These are phyloP conservation scores for Rotaria macrura DNA, from an alignment of 2,888 invertebrate species.

Conservation along the genomic window DNA sequence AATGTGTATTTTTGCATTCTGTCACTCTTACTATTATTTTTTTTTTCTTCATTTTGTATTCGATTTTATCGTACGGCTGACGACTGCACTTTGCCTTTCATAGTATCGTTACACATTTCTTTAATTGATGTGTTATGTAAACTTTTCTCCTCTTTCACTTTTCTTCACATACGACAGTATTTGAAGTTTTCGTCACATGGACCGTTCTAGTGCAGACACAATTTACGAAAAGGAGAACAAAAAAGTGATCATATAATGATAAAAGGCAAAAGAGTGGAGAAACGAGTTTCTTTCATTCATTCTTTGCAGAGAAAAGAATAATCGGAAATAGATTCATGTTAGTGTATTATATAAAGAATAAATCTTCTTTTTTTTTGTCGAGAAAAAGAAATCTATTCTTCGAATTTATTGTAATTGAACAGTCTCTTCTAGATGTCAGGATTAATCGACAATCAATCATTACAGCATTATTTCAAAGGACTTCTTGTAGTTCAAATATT, in stretches of 20 bases:
- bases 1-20: not conserved
- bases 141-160: not conserved
- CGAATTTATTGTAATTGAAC: not conserved
- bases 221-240: not conserved
- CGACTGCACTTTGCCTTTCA: not conserved
- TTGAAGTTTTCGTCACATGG: not conserved
- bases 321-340: not conserved
- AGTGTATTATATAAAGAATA: not conserved
- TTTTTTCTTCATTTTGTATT: not conserved
- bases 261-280: not conserved
- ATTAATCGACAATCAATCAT: not conserved
- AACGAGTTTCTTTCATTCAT: not conserved
- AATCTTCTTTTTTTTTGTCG: not conserved
- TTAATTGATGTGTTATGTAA: not conserved
- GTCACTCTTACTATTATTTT: not conserved
- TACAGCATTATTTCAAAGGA: not conserved
- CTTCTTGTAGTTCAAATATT: constrained; percentile 38
- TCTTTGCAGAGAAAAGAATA: not conserved
- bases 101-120: not conserved
- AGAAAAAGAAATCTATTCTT: not conserved
- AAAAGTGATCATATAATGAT: not conserved
- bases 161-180: not conserved
- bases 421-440: not conserved
- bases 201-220: not conserved
- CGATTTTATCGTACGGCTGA: not conserved